Conservation (phyloP, 1,140 invertebrate species). For the Drosophila triauraria region DNA sequence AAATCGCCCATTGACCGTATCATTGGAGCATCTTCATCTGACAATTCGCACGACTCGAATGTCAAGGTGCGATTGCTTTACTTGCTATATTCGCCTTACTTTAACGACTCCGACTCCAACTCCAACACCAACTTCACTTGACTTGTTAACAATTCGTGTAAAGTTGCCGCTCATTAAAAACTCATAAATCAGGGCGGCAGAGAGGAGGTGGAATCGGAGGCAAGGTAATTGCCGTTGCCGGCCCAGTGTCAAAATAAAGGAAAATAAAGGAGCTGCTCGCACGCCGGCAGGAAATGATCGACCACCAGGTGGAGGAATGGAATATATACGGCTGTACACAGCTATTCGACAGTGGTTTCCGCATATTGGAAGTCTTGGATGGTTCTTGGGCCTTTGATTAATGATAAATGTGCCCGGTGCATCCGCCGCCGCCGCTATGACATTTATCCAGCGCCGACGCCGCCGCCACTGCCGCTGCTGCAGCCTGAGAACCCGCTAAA, state of each 20-base stretch:
- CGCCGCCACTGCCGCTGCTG: neutral
- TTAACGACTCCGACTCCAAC: conserved; percentile 18
- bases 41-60: conserved; percentile 73
- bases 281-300: conserved; percentile 65
- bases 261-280: conserved; percentile 27
- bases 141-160: conserved; percentile 82
- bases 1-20: conserved; percentile 67
- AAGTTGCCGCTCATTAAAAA: conserved; percentile 81
- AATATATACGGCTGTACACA: conserved; percentile 24
- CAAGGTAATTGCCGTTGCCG: conserved; percentile 66
- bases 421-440: conserved; percentile 75
- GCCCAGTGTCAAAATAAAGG: conserved; percentile 72
- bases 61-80: conserved; percentile 67
- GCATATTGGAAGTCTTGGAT: conserved; percentile 71
- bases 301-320: conserved; percentile 53
- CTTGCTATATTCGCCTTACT: conserved; percentile 37
- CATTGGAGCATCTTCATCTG: conserved; percentile 71
- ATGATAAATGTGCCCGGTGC: conserved; percentile 71
- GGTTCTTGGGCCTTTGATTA: conserved; percentile 65
- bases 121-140: conserved; percentile 28
- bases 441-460: conserved; percentile 58
- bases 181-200: conserved; percentile 75
- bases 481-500: conserved; percentile 41
- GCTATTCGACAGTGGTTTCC: conserved; percentile 56
- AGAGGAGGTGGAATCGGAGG: conserved; percentile 22